These are phyloP conservation scores for Acridotheres tristis DNA, from an alignment of 2,797 vertebrate genomes.

Conservation along the genomic window DNA sequence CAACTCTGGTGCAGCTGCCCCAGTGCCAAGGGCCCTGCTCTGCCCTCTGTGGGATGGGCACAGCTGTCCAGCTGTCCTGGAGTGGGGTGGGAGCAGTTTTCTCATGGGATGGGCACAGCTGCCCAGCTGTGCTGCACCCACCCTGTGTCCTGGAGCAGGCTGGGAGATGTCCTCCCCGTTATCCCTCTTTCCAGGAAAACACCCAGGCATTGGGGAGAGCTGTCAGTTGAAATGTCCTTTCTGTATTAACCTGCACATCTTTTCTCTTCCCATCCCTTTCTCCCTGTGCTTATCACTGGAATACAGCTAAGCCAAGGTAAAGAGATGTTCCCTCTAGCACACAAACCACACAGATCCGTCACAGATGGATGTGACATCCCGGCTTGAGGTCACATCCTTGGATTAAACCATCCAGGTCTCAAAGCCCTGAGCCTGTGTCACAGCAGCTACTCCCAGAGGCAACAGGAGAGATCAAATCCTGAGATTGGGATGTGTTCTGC, in stretches of 20 bases:
- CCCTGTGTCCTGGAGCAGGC: neutral
- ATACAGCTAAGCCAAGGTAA: slow-evolving; percentile 68
- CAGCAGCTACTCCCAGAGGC: neutral
- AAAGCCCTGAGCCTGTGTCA: neutral
- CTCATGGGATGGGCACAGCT: neutral
- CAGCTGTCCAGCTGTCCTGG: neutral
- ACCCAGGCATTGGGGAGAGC: neutral
- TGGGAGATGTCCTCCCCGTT: neutral
- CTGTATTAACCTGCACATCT: neutral
- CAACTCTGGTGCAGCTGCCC: neutral
- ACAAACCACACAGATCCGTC: neutral
- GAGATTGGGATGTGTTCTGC: neutral
- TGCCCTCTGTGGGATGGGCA: neutral
- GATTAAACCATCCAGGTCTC: neutral
- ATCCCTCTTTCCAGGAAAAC: neutral
- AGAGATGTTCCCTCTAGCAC: neutral
- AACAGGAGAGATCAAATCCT: neutral
- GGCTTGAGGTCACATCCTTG: neutral
- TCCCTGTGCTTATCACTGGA: neutral
- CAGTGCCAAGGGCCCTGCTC: neutral
- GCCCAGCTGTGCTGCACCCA: neutral
- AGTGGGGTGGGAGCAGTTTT: neutral
- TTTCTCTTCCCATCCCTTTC: neutral
- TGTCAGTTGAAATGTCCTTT: neutral
- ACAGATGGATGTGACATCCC: neutral